phyloP scores from a whole-genome alignment of 1,140 invertebrate species.

The Musca domestica region DNA sequence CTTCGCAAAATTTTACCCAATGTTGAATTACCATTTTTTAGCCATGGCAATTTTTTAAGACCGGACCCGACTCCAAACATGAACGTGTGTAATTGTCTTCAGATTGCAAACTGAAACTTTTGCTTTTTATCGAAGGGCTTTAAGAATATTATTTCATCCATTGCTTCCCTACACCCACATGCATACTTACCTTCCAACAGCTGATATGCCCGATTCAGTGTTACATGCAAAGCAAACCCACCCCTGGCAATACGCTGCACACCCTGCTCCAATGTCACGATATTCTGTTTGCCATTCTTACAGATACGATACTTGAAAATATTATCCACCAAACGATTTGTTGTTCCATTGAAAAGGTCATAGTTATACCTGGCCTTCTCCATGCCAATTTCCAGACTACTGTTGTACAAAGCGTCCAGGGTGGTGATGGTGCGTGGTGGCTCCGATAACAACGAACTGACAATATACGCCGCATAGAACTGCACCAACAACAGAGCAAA shows the following conservation, averaged over 20 bases:
- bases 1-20: too few species aligned
- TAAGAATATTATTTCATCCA: too few species aligned
- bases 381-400: conserved; percentile 58
- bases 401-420: conserved; percentile 56
- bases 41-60: too few species aligned
- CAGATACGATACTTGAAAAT: conserved; percentile 38
- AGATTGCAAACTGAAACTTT: background rate
- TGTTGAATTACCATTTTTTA: too few species aligned
- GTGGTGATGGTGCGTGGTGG: conserved; percentile 58
- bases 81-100: background rate
- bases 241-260: conserved; percentile 34
- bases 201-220: conserved; percentile 39
- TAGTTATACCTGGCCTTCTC: conserved; percentile 58
- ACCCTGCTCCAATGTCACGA: conserved; percentile 36
- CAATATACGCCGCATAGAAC: conserved; percentile 66
- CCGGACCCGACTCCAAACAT: too few species aligned
- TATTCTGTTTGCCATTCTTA: conserved; percentile 27
- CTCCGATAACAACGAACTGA: conserved; percentile 62
- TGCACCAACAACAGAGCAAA: conserved; percentile 61
- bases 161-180: too few species aligned
- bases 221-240: conserved; percentile 44
- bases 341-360: conserved; percentile 51
- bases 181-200: conserved; percentile 27
- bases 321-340: conserved; percentile 31
- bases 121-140: too few species aligned